Evolutionary conservation across 92 coral and sea anemone genomes (phyloP).

Genomic region (Porites cylindrica): DNA sequence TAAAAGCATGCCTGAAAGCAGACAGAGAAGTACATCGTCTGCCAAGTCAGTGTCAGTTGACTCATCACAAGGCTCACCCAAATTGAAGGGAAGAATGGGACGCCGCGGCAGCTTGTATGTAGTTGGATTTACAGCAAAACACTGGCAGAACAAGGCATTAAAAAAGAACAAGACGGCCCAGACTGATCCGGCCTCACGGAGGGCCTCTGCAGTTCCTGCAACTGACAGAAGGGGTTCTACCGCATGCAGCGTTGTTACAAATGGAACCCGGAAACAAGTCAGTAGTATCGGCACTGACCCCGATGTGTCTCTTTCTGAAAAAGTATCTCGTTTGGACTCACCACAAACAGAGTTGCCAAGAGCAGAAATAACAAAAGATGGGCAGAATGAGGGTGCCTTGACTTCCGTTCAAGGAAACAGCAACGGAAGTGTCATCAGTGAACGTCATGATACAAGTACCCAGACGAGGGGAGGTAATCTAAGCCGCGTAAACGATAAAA

Average conservation of each 20-base stretch:
- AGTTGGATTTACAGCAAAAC: slow-evolving; percentile 96
- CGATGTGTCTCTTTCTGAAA: not conserved
- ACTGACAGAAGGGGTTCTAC: slow-evolving; percentile 28
- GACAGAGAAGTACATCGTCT: slow-evolving; percentile 54
- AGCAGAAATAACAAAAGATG: not conserved
- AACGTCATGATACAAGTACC: not conserved
- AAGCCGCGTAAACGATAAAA: not conserved
- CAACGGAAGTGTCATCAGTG: not conserved
- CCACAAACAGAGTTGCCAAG: slow-evolving; percentile 3
- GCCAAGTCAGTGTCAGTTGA: slow-evolving; percentile 75
- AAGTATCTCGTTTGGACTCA: slow-evolving; percentile 5
- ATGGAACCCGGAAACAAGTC: not conserved
- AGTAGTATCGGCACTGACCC: not conserved
- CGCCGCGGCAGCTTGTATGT: slow-evolving; percentile 96
- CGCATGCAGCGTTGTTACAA: not conserved
- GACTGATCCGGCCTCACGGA: slow-evolving; percentile 36
- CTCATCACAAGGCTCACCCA: slow-evolving; percentile 76
- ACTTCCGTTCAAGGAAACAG: not conserved
- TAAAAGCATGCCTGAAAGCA: slow-evolving; percentile 40
- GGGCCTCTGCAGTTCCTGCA: slow-evolving; percentile 5
- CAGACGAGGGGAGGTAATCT: not conserved
- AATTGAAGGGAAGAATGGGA: slow-evolving; percentile 84
- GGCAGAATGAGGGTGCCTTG: not conserved
- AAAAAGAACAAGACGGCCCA: slow-evolving; percentile 74
- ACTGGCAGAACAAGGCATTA: slow-evolving; percentile 96